Evolutionary conservation across 1,140 invertebrate genomes (phyloP).

Genomic region (Megalonaias nervosa): DNA sequence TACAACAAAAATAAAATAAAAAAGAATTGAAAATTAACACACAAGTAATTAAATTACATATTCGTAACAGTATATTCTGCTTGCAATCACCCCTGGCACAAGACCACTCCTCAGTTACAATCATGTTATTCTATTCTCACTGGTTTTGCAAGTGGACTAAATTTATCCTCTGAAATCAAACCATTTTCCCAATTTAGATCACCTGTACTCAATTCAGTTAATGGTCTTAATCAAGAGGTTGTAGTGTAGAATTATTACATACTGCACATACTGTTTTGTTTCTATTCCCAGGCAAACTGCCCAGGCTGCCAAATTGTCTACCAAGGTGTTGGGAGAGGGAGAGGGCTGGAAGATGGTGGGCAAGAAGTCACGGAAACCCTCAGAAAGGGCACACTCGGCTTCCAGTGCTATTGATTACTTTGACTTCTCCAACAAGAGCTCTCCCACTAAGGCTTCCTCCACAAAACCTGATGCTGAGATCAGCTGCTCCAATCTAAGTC

Average conservation of each 20-base stretch:
- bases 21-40: no score
- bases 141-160: background rate
- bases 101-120: background rate
- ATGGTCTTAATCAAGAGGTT: no score
- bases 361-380: background rate
- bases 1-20: no score
- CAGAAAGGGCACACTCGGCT: background rate
- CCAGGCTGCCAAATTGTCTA: conserved; percentile 26
- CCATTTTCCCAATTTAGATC: no score
- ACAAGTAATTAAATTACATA: no score
- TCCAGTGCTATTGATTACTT: background rate
- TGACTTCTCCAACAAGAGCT: no score
- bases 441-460: background rate
- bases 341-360: no score
- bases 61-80: no score
- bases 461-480: conserved; percentile 17
- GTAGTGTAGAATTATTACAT: no score
- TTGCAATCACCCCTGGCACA: no score
- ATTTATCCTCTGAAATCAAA: background rate
- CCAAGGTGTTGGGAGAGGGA: conserved; percentile 16
- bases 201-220: no score
- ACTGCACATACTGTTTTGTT: background rate
- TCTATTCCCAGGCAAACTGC: conserved; percentile 23
- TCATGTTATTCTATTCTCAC: background rate
- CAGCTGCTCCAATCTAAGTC: conserved; percentile 12